Evolutionary conservation across 64 coral and sea anemone species (phyloP), one percentile per base, ranked within the genome.

Genomic region (Dendronephthya gigantea): DNA sequence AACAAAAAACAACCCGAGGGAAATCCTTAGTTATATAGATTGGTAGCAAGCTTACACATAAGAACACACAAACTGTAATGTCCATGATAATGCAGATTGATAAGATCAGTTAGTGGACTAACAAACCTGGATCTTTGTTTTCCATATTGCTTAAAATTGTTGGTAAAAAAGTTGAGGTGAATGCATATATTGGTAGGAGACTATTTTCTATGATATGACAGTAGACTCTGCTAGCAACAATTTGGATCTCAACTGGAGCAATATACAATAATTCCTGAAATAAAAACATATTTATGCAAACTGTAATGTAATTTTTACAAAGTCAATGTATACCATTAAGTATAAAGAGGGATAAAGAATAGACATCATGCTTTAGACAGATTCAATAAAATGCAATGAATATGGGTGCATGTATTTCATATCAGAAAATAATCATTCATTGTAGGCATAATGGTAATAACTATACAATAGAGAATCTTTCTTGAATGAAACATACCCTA

Each of bases 261-360:
- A 97, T 83, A 84, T 97, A 93, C 31, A 97, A 89, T n/a, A 90
- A 97, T 56, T 97, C 94, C 94, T 97, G 48, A 62, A 62, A 62
- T 10, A 62, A 0, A 22, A 27, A 62, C 41, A 45, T 10, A 5
- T 3, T 45, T 45, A 45, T 45, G 3, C 3, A 45, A 45, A 45
- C 41, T 45, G 41, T 10, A 45, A 45, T 45, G 55, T n/a, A 62
- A 62, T 12, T 23, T 62, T 17, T 15, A 22, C 25, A 22, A 23
- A 62, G 17, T 23, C 5, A 23, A 62, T 45, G 41, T 45, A 45
- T n/a, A n/a, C n/a, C n/a, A n/a, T n/a, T n/a, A n/a, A n/a, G n/a
- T n/a, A n/a, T n/a, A n/a, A n/a, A n/a, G n/a, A n/a, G n/a, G n/a
- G 41, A 45, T 45, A 45, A 45, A 45, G 41, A 45, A n/a, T n/a